phyloP scores from a whole-genome alignment of 2,797 vertebrate genomes.

The Emydoidea blandingii region DNA sequence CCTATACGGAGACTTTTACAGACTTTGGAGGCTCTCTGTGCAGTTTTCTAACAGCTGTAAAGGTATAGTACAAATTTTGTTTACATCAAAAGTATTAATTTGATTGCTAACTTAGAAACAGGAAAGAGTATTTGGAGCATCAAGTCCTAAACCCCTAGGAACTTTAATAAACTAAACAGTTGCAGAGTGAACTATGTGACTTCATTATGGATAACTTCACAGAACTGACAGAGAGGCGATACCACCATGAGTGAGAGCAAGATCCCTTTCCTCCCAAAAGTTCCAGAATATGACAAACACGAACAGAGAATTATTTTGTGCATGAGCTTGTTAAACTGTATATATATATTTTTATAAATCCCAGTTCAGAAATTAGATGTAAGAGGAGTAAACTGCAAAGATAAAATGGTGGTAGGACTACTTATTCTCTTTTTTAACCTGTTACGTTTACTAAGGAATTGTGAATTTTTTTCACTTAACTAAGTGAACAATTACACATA shows the following conservation, averaged over 20 bases:
- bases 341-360: not conserved
- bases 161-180: not conserved
- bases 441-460: too few species aligned
- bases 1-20: constrained; percentile 83
- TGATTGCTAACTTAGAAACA: not conserved
- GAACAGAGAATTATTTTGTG: not conserved
- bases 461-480: too few species aligned
- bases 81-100: not conserved
- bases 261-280: not conserved
- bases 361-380: not conserved
- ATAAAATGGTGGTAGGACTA: too few species aligned
- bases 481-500: too few species aligned
- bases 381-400: too few species aligned
- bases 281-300: not conserved
- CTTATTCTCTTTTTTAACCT: too few species aligned
- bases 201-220: not conserved
- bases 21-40: constrained; percentile 87
- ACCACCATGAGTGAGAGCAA: not conserved
- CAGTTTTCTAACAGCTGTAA: constrained; percentile 89
- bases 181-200: not conserved
- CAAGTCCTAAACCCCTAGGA: not conserved
- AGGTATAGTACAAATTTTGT: constrained; percentile 77
- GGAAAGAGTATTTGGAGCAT: not conserved
- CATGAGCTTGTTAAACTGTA: not conserved
- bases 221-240: not conserved